phyloP scores from a whole-genome alignment of 2,888 invertebrate genomes.

The Serripes groenlandicus region DNA sequence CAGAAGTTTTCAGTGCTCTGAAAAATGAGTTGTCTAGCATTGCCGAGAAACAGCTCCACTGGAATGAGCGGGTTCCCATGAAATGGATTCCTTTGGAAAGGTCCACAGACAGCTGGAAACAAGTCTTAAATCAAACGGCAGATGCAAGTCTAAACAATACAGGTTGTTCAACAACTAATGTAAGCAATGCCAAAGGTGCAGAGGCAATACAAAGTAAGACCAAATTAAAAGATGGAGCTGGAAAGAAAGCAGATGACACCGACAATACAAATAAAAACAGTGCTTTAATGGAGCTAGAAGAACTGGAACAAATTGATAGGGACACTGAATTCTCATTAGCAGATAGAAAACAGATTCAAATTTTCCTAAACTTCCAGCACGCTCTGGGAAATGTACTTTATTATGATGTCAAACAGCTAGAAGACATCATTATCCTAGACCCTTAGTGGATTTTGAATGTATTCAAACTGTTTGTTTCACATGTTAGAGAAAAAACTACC shows the following conservation, averaged over 20 bases:
- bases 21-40: background rate
- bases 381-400: background rate
- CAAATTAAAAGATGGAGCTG: too few species aligned
- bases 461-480: slow-evolving; percentile 8
- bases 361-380: background rate
- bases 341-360: background rate
- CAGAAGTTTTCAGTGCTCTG: background rate
- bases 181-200: too few species aligned
- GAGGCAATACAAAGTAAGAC: too few species aligned
- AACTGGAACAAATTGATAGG: background rate
- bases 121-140: too few species aligned
- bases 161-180: too few species aligned
- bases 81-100: slow-evolving; percentile 7
- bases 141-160: too few species aligned
- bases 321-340: background rate
- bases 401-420: background rate
- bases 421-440: background rate
- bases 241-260: background rate
- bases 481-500: background rate
- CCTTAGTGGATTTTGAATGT: slow-evolving; percentile 9
- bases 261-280: background rate
- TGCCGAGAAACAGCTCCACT: background rate
- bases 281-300: background rate
- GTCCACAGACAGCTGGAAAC: background rate
- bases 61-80: background rate